Conservation (phyloP, 2,888 invertebrate genomes). For the Phyllotreta cruciferae region DNA sequence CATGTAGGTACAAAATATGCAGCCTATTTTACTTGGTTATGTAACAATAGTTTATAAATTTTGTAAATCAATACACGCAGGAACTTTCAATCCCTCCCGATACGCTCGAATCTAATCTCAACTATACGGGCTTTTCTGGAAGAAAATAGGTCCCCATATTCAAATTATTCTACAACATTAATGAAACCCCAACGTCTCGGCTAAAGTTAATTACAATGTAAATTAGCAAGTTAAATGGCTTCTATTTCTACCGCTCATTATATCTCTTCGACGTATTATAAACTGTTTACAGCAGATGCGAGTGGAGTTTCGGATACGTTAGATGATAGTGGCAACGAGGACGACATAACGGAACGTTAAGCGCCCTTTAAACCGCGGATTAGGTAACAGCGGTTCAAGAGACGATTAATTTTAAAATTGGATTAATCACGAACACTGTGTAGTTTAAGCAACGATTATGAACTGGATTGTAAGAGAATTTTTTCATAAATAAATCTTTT, state of each 20-base stretch:
- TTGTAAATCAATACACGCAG: background rate
- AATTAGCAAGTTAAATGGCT: constrained; percentile 45
- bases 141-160: constrained; percentile 29
- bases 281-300: constrained; percentile 33
- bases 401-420: too few species aligned
- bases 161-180: constrained; percentile 30
- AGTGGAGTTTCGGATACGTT: constrained; percentile 17
- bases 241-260: constrained; percentile 45
- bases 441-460: too few species aligned
- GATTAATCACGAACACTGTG: too few species aligned
- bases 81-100: too few species aligned
- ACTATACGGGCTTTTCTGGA: constrained; percentile 17
- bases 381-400: too few species aligned
- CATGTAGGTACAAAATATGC: too few species aligned
- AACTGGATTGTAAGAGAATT: too few species aligned
- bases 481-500: background rate
- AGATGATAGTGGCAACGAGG: constrained; percentile 3
- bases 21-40: too few species aligned
- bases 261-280: constrained; percentile 33
- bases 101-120: constrained; percentile 19
- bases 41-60: too few species aligned
- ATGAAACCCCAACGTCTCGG: constrained; percentile 25
- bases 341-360: constrained; percentile 1
- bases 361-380: too few species aligned
- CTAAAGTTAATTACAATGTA: constrained; percentile 47